Evolutionary conservation across 2,797 vertebrate genomes (phyloP).

Genomic region (Lagodon rhomboides): DNA sequence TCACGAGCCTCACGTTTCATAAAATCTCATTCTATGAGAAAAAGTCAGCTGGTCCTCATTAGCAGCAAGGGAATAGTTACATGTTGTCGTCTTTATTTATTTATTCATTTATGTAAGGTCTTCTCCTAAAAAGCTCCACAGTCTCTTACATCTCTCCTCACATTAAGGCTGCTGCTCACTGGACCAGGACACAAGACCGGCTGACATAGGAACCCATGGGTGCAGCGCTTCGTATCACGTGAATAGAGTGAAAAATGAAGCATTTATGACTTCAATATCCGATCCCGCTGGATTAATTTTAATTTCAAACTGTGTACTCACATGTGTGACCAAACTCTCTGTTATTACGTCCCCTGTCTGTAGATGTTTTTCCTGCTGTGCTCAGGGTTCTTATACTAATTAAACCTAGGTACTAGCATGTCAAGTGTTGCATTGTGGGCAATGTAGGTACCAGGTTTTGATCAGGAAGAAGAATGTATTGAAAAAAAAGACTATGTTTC

Average conservation of each 20-base stretch:
- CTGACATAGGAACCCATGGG: slow-evolving; percentile 28
- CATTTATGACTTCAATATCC: slow-evolving; percentile 11
- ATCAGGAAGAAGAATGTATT: neutral
- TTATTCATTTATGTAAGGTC: neutral
- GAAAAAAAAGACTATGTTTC: neutral
- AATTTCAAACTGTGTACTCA: neutral
- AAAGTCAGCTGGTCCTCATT: slow-evolving; percentile 11
- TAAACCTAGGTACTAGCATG: neutral
- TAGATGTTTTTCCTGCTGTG: neutral
- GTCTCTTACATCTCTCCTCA: slow-evolving; percentile 16
- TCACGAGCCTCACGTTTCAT: no score
- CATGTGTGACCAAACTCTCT: neutral
- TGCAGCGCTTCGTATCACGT: neutral
- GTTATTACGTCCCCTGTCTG: neutral
- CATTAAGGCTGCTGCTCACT: slow-evolving; percentile 46
- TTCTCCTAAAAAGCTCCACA: slow-evolving; percentile 22
- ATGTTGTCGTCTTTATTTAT: neutral
- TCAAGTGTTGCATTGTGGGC: neutral
- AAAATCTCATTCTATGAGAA: slow-evolving; percentile 14
- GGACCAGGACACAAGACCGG: slow-evolving; percentile 24
- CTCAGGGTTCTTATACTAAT: neutral
- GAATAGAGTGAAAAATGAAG: slow-evolving; percentile 22
- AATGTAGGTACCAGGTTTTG: neutral
- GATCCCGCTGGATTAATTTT: slow-evolving; percentile 5
- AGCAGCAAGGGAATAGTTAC: slow-evolving; percentile 8